These are phyloP conservation scores for Matsumyia berberina DNA, from an alignment of 2,888 invertebrate genomes.

Conservation along the genomic window DNA sequence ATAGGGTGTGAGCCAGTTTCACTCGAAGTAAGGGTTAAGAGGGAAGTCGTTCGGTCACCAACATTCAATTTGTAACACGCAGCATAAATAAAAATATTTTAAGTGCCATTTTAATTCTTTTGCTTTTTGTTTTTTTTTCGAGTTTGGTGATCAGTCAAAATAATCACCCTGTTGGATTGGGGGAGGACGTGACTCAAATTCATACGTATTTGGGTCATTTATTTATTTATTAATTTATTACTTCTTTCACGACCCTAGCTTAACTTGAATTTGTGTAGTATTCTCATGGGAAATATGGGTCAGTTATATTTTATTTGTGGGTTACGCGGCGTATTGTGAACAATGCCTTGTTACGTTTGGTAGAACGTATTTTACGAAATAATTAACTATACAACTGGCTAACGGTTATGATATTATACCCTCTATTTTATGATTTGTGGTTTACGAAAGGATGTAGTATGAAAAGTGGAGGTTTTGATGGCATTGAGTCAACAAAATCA, in stretches of 20 bases:
- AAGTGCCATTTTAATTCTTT: slow-evolving; percentile 39
- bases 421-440: not conserved
- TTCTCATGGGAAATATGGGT: slow-evolving; percentile 59
- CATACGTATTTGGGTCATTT: slow-evolving; percentile 60
- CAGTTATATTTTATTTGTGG: slow-evolving; percentile 38
- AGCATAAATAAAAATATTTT: slow-evolving; percentile 50
- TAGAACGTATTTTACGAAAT: not conserved
- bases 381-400: not conserved
- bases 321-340: not conserved
- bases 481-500: slow-evolving; percentile 38
- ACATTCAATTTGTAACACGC: slow-evolving; percentile 58
- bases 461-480: not conserved
- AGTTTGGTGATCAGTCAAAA: slow-evolving; percentile 54
- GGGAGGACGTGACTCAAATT: slow-evolving; percentile 7
- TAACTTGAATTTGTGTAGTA: slow-evolving; percentile 24
- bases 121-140: slow-evolving; percentile 19
- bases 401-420: not conserved
- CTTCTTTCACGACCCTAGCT: slow-evolving; percentile 34
- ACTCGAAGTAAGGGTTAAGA: slow-evolving; percentile 8
- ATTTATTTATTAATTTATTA: slow-evolving; percentile 50
- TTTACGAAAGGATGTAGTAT: not conserved
- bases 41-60: slow-evolving; percentile 46
- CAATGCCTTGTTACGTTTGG: not conserved
- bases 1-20: not conserved
- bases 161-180: slow-evolving; percentile 8